Conservation (phyloP, 1,140 invertebrate genomes). For the Limonius californicus region DNA sequence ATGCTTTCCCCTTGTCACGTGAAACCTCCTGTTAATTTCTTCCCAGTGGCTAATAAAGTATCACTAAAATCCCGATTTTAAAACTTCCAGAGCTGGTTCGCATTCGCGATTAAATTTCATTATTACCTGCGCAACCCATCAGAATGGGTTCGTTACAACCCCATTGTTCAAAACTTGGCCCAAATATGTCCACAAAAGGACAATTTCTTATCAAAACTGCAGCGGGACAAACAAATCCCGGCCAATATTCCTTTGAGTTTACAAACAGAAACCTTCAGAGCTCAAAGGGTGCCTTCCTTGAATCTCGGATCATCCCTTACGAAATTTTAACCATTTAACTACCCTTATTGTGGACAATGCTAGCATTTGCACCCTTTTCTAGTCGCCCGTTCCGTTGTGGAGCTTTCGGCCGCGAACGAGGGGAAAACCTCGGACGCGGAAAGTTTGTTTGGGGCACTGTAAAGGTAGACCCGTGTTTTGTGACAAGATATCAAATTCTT, state of each 20-base stretch:
- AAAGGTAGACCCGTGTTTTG: neutral
- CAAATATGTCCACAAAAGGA: conserved; percentile 39
- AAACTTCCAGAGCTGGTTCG: neutral
- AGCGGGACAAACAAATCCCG: conserved; percentile 18
- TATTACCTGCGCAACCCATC: conserved; percentile 3
- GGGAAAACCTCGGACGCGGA: no score
- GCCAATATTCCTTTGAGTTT: neutral
- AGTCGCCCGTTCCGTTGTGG: neutral
- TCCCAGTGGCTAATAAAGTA: neutral
- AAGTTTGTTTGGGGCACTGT: no score
- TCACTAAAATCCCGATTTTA: neutral
- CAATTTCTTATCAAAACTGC: conserved; percentile 37
- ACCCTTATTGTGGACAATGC: conserved; percentile 28
- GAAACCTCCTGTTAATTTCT: neutral
- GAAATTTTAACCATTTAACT: conserved; percentile 34
- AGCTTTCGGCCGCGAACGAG: no score
- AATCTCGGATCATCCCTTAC: conserved; percentile 27
- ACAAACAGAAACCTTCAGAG: neutral
- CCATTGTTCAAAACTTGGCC: conserved; percentile 35
- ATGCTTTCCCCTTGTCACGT: no score
- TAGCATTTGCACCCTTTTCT: conserved; percentile 29
- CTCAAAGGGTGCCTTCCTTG: conserved; percentile 22
- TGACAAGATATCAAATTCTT: conserved; percentile 1
- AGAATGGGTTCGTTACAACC: conserved; percentile 30
- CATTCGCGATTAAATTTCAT: conserved; percentile 23